phyloP scores from a whole-genome alignment of 2,113 vertebrate species.

The Coregonus clupeaformis region DNA sequence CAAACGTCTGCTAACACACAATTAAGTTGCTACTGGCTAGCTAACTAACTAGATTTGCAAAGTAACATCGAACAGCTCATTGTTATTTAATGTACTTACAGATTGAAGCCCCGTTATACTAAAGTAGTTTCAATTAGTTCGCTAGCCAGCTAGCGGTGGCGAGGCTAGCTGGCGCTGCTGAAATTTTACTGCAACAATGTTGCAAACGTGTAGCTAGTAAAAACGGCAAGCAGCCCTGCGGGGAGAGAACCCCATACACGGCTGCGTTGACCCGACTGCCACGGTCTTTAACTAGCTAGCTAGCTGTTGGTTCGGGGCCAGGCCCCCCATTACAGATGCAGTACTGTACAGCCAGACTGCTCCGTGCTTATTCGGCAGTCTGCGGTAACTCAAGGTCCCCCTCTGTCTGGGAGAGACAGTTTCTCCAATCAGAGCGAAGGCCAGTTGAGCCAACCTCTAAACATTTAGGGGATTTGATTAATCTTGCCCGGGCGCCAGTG shows the following conservation, averaged over 20 bases:
- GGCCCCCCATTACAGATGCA: slow-evolving; percentile 41
- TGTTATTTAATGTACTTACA: not conserved
- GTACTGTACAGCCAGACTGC: slow-evolving; percentile 36
- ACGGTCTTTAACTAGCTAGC: slow-evolving; percentile 3
- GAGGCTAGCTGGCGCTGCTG: not conserved
- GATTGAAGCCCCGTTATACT: not conserved
- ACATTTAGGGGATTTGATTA: too few relatives aligned
- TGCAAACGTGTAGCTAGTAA: not conserved
- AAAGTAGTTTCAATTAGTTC: not conserved
- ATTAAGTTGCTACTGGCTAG: not conserved
- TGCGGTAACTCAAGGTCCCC: not conserved
- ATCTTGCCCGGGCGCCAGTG: too few relatives aligned
- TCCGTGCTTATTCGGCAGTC: not conserved
- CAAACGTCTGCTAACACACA: not conserved
- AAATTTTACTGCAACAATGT: slow-evolving; percentile 1
- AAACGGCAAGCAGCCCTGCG: not conserved
- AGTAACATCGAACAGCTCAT: not conserved
- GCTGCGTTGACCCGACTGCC: slow-evolving; percentile 9
- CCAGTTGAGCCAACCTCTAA: not conserved
- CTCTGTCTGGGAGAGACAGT: not conserved
- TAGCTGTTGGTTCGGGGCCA: slow-evolving; percentile 39
- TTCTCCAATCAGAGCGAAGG: not conserved
- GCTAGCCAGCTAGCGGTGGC: not conserved
- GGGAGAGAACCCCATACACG: slow-evolving; percentile 4
- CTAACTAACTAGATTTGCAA: not conserved